A percentile compares a stretch with the other conserved stretches of the same genome.
These are phyloP conservation scores for Agriopis marginaria DNA, from an alignment of 2,888 invertebrate species.

Conservation along the genomic window DNA sequence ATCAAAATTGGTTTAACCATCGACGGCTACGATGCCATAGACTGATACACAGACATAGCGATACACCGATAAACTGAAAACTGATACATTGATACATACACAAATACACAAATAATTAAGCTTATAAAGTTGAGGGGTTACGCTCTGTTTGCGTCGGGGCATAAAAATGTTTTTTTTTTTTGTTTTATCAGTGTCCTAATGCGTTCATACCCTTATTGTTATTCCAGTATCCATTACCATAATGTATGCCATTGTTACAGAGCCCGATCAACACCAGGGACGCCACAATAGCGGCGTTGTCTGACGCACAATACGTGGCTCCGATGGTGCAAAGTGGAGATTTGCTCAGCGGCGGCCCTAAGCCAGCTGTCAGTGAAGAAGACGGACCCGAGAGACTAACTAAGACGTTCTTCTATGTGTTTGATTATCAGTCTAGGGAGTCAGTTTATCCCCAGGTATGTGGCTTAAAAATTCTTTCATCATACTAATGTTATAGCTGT, in stretches of 20 bases:
- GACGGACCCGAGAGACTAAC: constrained; percentile 87
- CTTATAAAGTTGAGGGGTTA: too few relatives aligned
- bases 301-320: constrained; percentile 97
- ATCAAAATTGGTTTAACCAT: too few relatives aligned
- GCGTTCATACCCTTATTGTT: background rate
- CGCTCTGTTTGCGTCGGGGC: too few relatives aligned
- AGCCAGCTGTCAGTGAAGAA: constrained; percentile 83
- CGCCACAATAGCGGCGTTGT: constrained; percentile 95
- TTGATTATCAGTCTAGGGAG: constrained; percentile 96
- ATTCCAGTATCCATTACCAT: constrained; percentile 30
- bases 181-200: background rate
- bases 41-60: too few relatives aligned
- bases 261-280: constrained; percentile 96
- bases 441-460: constrained; percentile 94
- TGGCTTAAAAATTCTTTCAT: too few relatives aligned
- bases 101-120: too few relatives aligned
- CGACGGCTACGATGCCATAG: too few relatives aligned
- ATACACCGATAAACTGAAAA: too few relatives aligned
- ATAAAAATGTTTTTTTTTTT: too few relatives aligned
- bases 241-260: constrained; percentile 68
- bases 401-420: constrained; percentile 95
- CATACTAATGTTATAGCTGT: too few relatives aligned
- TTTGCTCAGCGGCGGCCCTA: constrained; percentile 90
- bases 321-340: constrained; percentile 95
- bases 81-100: too few relatives aligned